Conservation (phyloP, 2,113 vertebrate genomes). For the Anser brachyrhynchus region DNA sequence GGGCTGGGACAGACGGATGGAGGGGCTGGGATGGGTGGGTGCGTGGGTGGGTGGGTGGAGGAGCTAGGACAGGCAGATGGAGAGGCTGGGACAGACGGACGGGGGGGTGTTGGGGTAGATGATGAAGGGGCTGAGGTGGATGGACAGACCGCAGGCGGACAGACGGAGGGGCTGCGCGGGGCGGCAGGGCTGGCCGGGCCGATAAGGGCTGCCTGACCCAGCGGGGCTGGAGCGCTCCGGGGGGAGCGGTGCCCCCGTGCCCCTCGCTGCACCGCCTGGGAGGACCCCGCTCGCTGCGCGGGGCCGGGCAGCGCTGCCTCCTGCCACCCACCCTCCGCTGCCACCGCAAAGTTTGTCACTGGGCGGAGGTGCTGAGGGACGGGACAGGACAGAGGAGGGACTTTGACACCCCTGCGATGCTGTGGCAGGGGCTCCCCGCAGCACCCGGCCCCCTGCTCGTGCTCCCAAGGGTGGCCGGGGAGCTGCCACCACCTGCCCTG, state of each 20-base stretch:
- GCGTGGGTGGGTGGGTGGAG: too few relatives aligned
- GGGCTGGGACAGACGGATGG: not conserved
- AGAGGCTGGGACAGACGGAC: too few relatives aligned
- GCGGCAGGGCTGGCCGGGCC: too few relatives aligned
- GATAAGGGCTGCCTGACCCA: too few relatives aligned
- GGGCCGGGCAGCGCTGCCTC: too few relatives aligned
- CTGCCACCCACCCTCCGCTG: too few relatives aligned
- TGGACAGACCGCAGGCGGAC: not conserved
- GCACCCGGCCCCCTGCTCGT: not conserved
- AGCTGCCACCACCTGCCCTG: fast-evolving
- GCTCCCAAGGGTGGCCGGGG: not conserved
- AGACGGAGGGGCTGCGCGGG: not conserved
- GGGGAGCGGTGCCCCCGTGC: too few relatives aligned
- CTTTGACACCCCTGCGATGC: not conserved
- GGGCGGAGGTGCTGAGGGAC: not conserved
- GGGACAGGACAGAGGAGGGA: not conserved
- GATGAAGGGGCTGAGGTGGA: too few relatives aligned
- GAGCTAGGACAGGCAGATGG: not conserved
- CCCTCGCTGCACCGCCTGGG: too few relatives aligned
- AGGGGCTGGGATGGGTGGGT: not conserved
- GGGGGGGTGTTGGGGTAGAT: not conserved
- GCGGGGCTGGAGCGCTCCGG: too few relatives aligned
- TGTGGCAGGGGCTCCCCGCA: not conserved
- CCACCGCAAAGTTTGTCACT: too few relatives aligned
- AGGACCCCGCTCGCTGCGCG: too few relatives aligned